phyloP scores from a whole-genome alignment of 23 tunicate genomes.

The Trididemnum nubilum region DNA sequence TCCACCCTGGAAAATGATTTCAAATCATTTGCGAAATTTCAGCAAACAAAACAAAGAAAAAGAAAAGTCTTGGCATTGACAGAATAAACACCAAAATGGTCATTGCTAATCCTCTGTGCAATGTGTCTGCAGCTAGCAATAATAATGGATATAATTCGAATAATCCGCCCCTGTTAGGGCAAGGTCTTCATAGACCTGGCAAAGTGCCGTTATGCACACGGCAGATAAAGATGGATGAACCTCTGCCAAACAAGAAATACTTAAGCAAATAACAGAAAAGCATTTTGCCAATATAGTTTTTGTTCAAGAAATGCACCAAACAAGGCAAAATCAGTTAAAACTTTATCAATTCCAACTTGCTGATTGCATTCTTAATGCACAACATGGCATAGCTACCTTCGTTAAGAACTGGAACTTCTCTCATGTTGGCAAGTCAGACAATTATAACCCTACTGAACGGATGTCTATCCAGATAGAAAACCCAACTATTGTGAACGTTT shows the following conservation, averaged over 20 bases:
- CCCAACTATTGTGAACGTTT: neutral
- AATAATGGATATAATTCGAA: too few species aligned
- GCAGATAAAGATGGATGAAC: neutral
- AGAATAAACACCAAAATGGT: too few species aligned
- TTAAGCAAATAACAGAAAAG: neutral
- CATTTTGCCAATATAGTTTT: neutral
- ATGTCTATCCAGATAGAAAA: neutral
- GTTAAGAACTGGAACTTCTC: neutral
- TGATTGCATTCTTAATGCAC: neutral
- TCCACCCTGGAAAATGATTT: neutral
- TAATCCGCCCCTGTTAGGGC: neutral
- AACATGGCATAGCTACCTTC: neutral
- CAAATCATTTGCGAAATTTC: neutral
- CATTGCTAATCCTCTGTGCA: too few species aligned
- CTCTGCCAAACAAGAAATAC: neutral
- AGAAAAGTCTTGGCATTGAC: too few species aligned
- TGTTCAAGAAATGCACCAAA: constrained; percentile 5
- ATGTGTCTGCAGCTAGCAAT: too few species aligned
- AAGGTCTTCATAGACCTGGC: neutral
- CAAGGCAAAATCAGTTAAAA: neutral
- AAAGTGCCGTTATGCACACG: too few species aligned
- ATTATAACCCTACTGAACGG: neutral
- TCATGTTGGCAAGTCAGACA: neutral
- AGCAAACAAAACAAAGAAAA: too few species aligned
- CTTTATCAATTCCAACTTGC: neutral